phyloP scores from a whole-genome alignment of 2,888 invertebrate species.

The Salpingus planirostris region DNA sequence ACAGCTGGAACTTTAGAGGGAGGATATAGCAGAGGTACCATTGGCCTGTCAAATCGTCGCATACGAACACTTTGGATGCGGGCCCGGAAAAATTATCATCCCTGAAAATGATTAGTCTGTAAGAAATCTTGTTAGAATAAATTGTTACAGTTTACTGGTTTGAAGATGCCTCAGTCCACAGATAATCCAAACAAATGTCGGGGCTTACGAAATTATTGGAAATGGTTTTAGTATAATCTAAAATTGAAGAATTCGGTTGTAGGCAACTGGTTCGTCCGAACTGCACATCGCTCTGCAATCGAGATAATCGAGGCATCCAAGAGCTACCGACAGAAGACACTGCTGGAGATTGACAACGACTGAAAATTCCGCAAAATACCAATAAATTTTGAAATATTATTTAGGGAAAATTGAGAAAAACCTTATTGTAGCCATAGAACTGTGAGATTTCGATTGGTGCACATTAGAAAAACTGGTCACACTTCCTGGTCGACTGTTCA shows the following conservation, averaged over 20 bases:
- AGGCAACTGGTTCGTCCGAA: no score
- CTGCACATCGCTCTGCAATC: no score
- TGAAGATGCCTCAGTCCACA: constrained; percentile 71
- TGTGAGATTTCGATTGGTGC: constrained; percentile 43
- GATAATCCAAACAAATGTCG: constrained; percentile 80
- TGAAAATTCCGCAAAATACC: constrained; percentile 30
- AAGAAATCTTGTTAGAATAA: no score
- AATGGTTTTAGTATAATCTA: no score
- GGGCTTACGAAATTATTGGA: no score
- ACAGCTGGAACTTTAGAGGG: constrained; percentile 54
- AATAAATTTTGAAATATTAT: background rate
- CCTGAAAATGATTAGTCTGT: no score
- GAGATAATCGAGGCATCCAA: constrained; percentile 28
- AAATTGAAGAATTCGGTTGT: no score
- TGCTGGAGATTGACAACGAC: constrained; percentile 45
- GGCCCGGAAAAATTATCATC: constrained; percentile 43
- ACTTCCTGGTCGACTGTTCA: constrained; percentile 26
- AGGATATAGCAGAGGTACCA: constrained; percentile 73
- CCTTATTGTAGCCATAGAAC: constrained; percentile 46
- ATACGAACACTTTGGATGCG: constrained; percentile 71
- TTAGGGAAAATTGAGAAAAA: constrained; percentile 24
- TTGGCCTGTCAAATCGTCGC: constrained; percentile 79
- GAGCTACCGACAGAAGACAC: constrained; percentile 29
- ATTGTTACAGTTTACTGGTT: no score
- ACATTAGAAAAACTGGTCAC: constrained; percentile 13